A percentile compares a stretch with the other conserved stretches of the same genome.
Conservation (phyloP, 2,888 invertebrate species). For the Gibbula magus region DNA sequence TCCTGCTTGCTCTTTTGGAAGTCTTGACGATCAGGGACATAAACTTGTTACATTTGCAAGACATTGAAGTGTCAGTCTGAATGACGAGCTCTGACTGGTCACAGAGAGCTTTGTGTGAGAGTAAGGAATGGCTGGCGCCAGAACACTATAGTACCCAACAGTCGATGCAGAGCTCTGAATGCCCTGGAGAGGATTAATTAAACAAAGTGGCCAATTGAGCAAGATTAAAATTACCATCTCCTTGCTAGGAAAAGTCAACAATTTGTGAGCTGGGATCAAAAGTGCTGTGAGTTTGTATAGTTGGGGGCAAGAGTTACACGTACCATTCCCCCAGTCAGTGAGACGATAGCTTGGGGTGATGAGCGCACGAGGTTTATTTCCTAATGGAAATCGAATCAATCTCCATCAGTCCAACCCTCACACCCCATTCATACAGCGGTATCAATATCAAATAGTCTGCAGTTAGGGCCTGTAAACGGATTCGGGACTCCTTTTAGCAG, state of each 20-base stretch:
- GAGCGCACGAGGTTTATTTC: background rate
- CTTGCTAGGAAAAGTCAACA: background rate
- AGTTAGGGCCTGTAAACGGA: background rate
- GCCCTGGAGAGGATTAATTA: background rate
- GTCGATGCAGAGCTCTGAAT: background rate
- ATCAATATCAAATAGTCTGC: background rate
- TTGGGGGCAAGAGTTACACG: background rate
- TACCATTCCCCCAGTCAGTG: background rate
- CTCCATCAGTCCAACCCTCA: background rate
- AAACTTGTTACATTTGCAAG: no score
- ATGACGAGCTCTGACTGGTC: no score
- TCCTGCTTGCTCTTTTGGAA: no score
- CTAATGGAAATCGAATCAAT: background rate
- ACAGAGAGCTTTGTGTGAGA: no score
- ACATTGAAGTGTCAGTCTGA: no score
- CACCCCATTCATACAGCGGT: background rate
- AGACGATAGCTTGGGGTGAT: background rate
- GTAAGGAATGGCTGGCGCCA: background rate
- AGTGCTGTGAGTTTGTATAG: background rate
- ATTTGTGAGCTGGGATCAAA: background rate
- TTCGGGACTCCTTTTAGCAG: no score
- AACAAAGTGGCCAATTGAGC: slow-evolving; percentile 8
- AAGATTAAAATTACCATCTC: background rate
- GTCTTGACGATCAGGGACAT: no score
- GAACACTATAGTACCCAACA: background rate